phyloP scores from a whole-genome alignment of 2,113 vertebrate genomes.

The Sander vitreus region DNA sequence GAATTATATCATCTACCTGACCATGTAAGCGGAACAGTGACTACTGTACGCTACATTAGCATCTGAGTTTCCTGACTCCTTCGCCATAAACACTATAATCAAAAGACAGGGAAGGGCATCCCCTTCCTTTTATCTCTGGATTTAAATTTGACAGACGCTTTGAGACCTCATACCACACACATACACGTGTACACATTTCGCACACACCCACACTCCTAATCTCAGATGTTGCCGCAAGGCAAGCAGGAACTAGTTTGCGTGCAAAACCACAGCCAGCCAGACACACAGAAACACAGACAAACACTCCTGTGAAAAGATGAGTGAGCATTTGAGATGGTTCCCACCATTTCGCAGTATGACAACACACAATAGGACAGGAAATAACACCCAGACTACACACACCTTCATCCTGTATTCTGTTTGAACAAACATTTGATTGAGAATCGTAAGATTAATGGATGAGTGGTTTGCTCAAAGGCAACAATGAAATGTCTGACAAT shows the following conservation, averaged over 20 bases:
- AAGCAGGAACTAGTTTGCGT: constrained; percentile 69
- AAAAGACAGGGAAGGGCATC: constrained; percentile 69
- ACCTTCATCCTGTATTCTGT: constrained; percentile 69
- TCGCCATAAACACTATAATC: constrained; percentile 59
- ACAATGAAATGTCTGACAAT: constrained; percentile 48
- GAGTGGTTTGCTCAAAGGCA: constrained; percentile 47
- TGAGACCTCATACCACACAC: constrained; percentile 62
- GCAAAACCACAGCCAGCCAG: constrained; percentile 58
- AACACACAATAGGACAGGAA: constrained; percentile 75
- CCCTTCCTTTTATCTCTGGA: constrained; percentile 69
- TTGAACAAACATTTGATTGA: constrained; percentile 68
- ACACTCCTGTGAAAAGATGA: constrained; percentile 57
- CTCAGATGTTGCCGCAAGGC: constrained; percentile 61
- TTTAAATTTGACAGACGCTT: constrained; percentile 74
- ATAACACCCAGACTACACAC: constrained; percentile 65
- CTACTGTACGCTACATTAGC: constrained; percentile 56
- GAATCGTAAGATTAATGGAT: constrained; percentile 67
- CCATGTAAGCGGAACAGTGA: constrained; percentile 40
- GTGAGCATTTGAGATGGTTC: constrained; percentile 52
- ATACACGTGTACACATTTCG: constrained; percentile 7
- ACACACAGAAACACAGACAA: constrained; percentile 59
- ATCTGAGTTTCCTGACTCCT: constrained; percentile 60
- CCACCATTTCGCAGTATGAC: constrained; percentile 67
- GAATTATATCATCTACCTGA: constrained; percentile 31
- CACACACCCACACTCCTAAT: constrained; percentile 27